Conservation (phyloP, 2,888 invertebrate genomes). For the Drosophila melanosoma region DNA sequence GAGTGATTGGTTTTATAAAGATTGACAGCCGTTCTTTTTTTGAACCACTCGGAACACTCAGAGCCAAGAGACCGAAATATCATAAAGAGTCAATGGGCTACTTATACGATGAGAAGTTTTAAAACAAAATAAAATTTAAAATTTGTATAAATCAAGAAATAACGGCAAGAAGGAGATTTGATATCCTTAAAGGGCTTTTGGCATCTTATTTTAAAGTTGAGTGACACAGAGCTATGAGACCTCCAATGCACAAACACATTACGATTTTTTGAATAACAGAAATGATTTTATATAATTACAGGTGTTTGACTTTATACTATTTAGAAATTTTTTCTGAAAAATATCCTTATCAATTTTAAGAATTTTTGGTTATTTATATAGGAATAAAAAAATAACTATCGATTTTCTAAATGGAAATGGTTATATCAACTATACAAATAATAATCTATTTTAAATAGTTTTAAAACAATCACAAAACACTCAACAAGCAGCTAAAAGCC, state of each 20-base stretch:
- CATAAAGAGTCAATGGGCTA: too few relatives aligned
- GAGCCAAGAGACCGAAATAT: not conserved
- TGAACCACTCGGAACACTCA: not conserved
- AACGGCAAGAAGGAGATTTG: too few relatives aligned
- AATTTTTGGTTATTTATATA: not conserved
- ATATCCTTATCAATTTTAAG: not conserved
- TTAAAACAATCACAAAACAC: slow-evolving; percentile 4
- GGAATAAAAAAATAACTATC: too few relatives aligned
- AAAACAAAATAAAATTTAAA: too few relatives aligned
- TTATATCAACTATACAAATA: not conserved
- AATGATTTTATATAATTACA: not conserved
- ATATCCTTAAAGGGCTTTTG: too few relatives aligned
- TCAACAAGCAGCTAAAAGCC: slow-evolving; percentile 1
- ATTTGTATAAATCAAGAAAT: too few relatives aligned
- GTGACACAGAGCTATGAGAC: too few relatives aligned
- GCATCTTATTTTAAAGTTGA: too few relatives aligned
- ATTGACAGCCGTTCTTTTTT: not conserved
- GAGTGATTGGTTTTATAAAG: not conserved
- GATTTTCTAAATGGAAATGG: not conserved
- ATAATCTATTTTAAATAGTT: not conserved
- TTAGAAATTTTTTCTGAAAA: not conserved
- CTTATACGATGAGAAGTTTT: too few relatives aligned
- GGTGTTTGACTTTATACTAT: not conserved
- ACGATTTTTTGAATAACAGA: not conserved
- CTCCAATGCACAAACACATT: too few relatives aligned